phyloP scores from a whole-genome alignment of 2,113 vertebrate species.

The Chloroceryle aenea region DNA sequence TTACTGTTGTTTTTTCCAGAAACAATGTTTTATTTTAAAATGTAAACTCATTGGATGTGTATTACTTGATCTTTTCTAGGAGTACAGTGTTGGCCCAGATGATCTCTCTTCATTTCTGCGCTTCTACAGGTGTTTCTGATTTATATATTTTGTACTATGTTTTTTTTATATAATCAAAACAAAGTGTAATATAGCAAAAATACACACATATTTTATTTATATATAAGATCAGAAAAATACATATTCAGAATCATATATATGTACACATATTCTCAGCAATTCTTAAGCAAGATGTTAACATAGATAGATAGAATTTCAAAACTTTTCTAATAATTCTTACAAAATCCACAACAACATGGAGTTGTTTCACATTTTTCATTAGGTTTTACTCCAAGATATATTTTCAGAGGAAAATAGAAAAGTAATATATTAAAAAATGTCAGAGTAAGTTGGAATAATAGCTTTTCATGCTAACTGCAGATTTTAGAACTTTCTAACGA shows the following conservation, averaged over 20 bases:
- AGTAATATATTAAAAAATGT: neutral
- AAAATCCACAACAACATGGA: neutral
- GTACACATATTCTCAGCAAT: neutral
- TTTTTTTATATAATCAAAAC: neutral
- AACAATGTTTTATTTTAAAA: rapidly evolving
- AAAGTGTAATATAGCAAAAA: neutral
- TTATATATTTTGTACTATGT: neutral
- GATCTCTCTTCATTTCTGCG: neutral
- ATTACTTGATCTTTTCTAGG: neutral
- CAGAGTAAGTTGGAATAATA: neutral
- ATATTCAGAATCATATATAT: too few relatives aligned
- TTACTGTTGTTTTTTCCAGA: neutral
- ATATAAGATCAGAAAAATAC: neutral
- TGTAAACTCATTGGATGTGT: neutral
- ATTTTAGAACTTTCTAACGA: neutral
- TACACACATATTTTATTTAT: neutral
- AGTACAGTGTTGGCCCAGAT: neutral
- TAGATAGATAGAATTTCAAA: neutral
- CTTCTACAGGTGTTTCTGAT: neutral
- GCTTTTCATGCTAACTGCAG: neutral
- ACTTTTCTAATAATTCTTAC: neutral
- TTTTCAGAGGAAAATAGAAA: neutral
- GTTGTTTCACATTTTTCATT: neutral
- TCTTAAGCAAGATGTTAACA: neutral
- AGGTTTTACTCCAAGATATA: neutral